Evolutionary conservation across 2,797 vertebrate genomes (phyloP).

Genomic region (Pipistrellus nathusii): DNA sequence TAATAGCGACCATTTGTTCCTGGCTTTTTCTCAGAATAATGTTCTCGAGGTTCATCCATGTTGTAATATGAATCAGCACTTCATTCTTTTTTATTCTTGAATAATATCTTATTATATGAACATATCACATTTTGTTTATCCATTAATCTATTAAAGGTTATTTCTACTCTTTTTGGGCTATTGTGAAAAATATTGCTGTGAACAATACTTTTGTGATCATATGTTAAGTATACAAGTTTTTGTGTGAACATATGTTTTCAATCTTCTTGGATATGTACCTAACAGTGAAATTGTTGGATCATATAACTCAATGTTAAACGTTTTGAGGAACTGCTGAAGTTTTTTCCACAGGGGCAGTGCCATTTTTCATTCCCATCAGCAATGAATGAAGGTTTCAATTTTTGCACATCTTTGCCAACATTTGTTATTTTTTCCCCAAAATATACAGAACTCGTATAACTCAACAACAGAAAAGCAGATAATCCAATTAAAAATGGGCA

Average conservation of each 20-base stretch:
- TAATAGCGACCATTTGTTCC: neutral
- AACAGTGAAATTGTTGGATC: neutral
- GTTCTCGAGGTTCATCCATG: neutral
- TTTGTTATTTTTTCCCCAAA: neutral
- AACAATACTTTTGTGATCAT: neutral
- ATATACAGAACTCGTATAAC: neutral
- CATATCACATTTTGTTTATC: neutral
- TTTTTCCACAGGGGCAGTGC: neutral
- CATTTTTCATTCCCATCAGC: neutral
- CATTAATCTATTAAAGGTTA: neutral
- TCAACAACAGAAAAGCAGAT: neutral
- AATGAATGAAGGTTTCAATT: neutral
- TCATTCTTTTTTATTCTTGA: slow-evolving; percentile 6
- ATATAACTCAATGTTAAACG: neutral
- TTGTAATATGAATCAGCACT: neutral
- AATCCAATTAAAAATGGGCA: neutral
- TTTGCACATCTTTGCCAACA: neutral
- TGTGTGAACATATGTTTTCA: neutral
- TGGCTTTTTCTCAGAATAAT: neutral
- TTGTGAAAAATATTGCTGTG: neutral
- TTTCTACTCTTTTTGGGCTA: neutral
- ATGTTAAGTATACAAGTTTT: neutral
- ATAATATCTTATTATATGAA: neutral
- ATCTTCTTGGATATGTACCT: neutral
- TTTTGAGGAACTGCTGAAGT: neutral